These are phyloP conservation scores for Danio choprae DNA, from an alignment of 2,797 vertebrate species.

Conservation along the genomic window DNA sequence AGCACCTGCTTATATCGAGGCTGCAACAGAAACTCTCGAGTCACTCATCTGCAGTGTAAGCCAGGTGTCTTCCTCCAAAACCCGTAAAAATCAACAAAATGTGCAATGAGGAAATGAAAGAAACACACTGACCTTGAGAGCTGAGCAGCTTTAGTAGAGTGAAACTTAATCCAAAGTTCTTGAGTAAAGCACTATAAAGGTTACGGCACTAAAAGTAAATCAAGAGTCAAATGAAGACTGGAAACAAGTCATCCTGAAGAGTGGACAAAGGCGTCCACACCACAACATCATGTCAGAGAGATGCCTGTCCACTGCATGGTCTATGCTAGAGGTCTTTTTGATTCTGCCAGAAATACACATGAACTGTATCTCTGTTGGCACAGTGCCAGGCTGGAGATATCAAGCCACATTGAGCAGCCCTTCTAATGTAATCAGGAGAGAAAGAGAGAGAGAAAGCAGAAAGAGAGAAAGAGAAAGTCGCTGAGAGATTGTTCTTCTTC, in stretches of 20 bases:
- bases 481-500: slow-evolving; percentile 38
- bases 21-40: slow-evolving; percentile 25
- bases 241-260: slow-evolving; percentile 14
- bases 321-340: slow-evolving; percentile 17
- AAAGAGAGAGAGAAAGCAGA: slow-evolving; percentile 43
- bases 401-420: slow-evolving; percentile 68
- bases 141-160: slow-evolving; percentile 45
- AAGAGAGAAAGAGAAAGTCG: slow-evolving; percentile 24
- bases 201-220: neutral
- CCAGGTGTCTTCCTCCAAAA: slow-evolving; percentile 24
- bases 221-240: neutral
- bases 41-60: neutral
- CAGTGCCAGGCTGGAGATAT: slow-evolving; percentile 74
- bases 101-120: slow-evolving; percentile 6
- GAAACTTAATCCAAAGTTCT: slow-evolving; percentile 12
- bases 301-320: neutral
- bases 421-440: slow-evolving; percentile 72
- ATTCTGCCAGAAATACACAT: slow-evolving; percentile 33
- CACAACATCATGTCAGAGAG: slow-evolving; percentile 35
- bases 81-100: neutral
- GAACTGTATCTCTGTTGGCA: slow-evolving; percentile 68
- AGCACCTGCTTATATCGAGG: slow-evolving; percentile 20
- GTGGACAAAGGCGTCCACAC: slow-evolving; percentile 45
- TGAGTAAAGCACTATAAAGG: neutral
- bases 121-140: slow-evolving; percentile 69